phyloP scores from a whole-genome alignment of 1,140 invertebrate genomes.

The Dinoponera quadriceps region DNA sequence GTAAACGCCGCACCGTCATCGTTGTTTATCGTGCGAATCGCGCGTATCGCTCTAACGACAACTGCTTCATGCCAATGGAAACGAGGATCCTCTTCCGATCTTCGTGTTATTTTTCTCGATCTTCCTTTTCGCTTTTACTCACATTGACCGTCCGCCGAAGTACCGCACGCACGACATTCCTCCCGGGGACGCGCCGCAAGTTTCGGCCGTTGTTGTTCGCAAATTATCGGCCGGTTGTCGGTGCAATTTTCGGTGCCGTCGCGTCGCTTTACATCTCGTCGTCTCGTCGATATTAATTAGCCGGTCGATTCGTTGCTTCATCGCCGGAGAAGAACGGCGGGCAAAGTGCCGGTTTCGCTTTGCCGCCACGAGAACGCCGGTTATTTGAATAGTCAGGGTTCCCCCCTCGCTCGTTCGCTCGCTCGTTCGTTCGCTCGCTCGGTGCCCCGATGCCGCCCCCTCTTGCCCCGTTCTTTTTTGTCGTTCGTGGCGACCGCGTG shows the following conservation, averaged over 20 bases:
- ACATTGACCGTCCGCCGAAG: neutral
- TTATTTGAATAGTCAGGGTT: conserved; percentile 57
- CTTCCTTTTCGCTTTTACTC: neutral
- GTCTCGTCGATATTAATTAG: conserved; percentile 52
- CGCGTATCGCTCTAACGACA: conserved; percentile 20
- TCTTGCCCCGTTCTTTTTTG: neutral
- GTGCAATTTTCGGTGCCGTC: conserved; percentile 39
- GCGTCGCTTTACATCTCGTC: conserved; percentile 14
- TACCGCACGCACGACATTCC: neutral
- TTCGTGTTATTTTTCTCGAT: too few species aligned
- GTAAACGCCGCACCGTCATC: conserved; percentile 35
- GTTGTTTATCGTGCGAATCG: conserved; percentile 43
- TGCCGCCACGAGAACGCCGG: conserved; percentile 37
- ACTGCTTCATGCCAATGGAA: neutral
- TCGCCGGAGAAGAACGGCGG: neutral
- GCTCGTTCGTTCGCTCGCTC: neutral
- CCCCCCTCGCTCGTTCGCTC: too few species aligned
- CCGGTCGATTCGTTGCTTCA: neutral
- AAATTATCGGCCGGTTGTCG: conserved; percentile 30
- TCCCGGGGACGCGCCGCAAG: neutral
- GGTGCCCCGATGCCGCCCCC: conserved; percentile 7
- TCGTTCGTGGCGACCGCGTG: conserved; percentile 44
- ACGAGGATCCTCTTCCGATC: neutral
- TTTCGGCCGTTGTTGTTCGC: neutral
- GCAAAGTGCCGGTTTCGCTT: conserved; percentile 66